Conservation (phyloP, 2,113 vertebrate species). For the Elephas maximus region DNA sequence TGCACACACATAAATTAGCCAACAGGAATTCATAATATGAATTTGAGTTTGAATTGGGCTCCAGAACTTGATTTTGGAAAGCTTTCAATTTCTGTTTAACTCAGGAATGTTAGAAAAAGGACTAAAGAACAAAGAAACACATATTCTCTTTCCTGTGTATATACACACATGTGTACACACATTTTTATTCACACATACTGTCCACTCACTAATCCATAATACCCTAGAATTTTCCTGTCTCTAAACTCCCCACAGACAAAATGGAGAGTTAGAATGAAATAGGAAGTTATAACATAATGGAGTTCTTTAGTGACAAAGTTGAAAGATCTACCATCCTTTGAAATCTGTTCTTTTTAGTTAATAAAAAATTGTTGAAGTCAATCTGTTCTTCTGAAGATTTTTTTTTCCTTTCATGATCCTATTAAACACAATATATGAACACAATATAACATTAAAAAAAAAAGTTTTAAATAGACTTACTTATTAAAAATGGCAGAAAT, state of each 20-base stretch:
- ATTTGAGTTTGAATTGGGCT: background rate
- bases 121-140: background rate
- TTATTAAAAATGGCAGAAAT: background rate
- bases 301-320: background rate
- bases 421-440: background rate
- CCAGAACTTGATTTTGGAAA: background rate
- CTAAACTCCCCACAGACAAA: background rate
- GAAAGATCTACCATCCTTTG: background rate
- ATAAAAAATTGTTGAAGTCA: background rate
- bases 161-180: background rate
- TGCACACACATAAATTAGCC: background rate
- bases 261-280: background rate
- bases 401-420: background rate
- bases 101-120: background rate
- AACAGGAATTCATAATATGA: background rate
- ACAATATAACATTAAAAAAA: background rate
- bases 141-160: background rate
- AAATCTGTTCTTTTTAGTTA: background rate
- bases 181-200: background rate
- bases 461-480: background rate
- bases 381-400: background rate
- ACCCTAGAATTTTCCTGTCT: background rate
- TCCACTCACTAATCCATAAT: background rate
- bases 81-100: background rate
- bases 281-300: background rate